phyloP scores from a whole-genome alignment of 23 tunicate genomes.

The Trididemnum miniatum region DNA sequence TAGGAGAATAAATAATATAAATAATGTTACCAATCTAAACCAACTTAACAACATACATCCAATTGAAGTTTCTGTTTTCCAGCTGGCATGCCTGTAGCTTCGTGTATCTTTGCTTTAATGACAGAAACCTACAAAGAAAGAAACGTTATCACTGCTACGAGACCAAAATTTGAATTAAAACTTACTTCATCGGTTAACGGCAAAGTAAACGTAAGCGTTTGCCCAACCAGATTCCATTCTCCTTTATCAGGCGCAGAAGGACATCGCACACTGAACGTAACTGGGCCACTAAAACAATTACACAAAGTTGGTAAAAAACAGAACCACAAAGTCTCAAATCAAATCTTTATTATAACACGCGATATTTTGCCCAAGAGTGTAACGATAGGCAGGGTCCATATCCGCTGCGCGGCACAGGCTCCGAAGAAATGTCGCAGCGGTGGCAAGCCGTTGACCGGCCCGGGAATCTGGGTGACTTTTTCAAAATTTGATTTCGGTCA shows the following conservation, averaged over 20 bases:
- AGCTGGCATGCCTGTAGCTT: constrained; percentile 95
- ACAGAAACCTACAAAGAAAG: constrained; percentile 69
- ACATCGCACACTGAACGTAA: constrained; percentile 74
- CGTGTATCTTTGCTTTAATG: constrained; percentile 96
- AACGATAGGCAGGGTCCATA: no score
- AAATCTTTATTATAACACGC: no score
- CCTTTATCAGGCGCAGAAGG: constrained; percentile 78
- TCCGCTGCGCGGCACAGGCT: no score
- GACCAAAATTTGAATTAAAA: no score
- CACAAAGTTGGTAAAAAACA: not conserved
- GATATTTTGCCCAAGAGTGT: no score
- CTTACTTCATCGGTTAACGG: constrained; percentile 91
- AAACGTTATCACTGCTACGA: not conserved
- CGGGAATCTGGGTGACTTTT: no score
- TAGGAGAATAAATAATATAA: no score
- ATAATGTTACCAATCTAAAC: no score
- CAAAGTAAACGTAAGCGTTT: constrained; percentile 77
- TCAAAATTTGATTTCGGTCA: no score
- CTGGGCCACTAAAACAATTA: constrained; percentile 67
- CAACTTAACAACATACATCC: constrained; percentile 68
- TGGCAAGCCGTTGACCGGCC: no score
- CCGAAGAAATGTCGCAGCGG: no score
- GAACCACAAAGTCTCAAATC: no score
- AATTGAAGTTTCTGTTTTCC: constrained; percentile 94
- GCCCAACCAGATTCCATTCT: constrained; percentile 92